These are phyloP conservation scores for Aphodius sticticus DNA, from an alignment of 2,888 invertebrate species.

Conservation along the genomic window DNA sequence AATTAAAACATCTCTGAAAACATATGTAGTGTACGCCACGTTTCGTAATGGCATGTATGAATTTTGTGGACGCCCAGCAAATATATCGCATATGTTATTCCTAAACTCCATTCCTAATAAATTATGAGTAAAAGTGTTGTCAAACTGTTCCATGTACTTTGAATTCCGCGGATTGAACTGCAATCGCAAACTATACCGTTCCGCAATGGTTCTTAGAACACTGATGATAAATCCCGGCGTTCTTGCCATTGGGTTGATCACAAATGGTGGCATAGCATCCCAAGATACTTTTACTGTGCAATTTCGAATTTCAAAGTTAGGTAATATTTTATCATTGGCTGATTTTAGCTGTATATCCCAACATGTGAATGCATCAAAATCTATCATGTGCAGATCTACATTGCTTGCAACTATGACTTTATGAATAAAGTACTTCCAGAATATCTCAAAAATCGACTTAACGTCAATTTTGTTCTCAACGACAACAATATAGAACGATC, in stretches of 20 bases:
- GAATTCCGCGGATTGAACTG: background rate
- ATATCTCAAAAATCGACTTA: background rate
- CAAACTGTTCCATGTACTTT: background rate
- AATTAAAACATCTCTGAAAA: background rate
- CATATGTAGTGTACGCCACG: background rate
- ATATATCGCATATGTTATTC: background rate
- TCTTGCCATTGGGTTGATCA: background rate
- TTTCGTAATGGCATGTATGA: background rate
- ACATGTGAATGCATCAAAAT: background rate
- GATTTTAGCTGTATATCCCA: background rate
- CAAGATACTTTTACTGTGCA: background rate
- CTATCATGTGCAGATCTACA: background rate
- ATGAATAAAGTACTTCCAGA: background rate
- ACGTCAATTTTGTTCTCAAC: background rate
- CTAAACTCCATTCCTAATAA: background rate
- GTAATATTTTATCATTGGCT: background rate
- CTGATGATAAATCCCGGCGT: background rate
- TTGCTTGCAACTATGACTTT: background rate
- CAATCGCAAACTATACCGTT: background rate
- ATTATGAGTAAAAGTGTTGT: background rate
- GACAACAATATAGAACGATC: background rate
- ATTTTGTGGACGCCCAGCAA: background rate
- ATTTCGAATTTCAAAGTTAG: background rate
- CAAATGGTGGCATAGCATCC: background rate
- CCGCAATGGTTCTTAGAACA: background rate